These are phyloP conservation scores for Odocoileus hemionus DNA, from an alignment of 2,113 vertebrate species.

Conservation along the genomic window DNA sequence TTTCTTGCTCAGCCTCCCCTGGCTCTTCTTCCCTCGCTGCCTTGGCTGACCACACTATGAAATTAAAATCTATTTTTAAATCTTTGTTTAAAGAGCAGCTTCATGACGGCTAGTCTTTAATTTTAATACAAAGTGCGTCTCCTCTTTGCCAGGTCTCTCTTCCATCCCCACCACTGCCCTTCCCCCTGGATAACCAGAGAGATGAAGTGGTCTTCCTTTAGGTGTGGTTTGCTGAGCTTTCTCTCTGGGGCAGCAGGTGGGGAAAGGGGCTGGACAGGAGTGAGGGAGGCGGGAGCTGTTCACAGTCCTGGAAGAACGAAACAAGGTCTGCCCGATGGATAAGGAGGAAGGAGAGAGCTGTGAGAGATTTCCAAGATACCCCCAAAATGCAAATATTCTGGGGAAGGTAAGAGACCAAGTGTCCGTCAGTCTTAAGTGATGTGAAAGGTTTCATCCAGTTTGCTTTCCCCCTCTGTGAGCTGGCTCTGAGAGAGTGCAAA, in stretches of 20 bases:
- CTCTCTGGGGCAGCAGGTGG: neutral
- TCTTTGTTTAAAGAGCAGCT: neutral
- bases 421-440: neutral
- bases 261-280: neutral
- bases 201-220: neutral
- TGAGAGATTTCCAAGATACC: neutral
- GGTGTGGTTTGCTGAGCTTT: neutral
- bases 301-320: neutral
- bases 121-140: neutral
- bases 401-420: neutral
- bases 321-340: neutral
- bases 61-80: neutral
- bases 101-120: neutral
- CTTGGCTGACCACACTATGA: neutral
- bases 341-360: neutral
- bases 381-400: neutral
- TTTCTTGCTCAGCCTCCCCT: neutral
- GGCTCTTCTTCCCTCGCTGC: neutral
- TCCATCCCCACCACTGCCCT: neutral
- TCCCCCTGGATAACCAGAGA: neutral
- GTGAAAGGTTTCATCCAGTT: neutral
- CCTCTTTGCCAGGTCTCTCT: neutral
- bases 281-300: neutral
- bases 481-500: neutral
- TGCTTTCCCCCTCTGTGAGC: neutral